Conservation (phyloP, 2,888 invertebrate species). For the Myopa tessellatipennis region DNA sequence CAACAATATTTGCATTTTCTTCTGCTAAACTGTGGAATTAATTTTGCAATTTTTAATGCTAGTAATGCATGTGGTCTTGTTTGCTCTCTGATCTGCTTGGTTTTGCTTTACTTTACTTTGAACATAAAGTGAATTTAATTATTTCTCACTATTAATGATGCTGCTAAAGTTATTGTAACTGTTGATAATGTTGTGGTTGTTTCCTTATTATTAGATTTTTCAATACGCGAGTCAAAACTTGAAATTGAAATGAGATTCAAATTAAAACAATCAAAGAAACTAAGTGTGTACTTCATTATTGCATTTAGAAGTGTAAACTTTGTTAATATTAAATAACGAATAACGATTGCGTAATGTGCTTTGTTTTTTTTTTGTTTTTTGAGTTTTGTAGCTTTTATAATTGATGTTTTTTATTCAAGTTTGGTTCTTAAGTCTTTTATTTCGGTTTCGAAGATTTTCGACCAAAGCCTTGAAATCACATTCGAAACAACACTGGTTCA, state of each 20-base stretch:
- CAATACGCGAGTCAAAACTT: background rate
- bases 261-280: background rate
- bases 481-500: too few relatives aligned
- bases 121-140: conserved; percentile 20
- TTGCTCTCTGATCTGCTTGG: background rate
- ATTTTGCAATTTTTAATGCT: conserved; percentile 4
- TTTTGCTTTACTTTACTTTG: background rate
- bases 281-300: background rate
- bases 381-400: too few relatives aligned
- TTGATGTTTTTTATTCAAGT: too few relatives aligned
- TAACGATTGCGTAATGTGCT: too few relatives aligned
- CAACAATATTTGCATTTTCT: background rate
- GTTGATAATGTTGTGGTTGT: background rate
- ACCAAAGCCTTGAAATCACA: too few relatives aligned
- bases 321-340: background rate
- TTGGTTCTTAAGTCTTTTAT: too few relatives aligned
- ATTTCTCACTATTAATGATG: background rate
- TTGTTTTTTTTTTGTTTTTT: too few relatives aligned
- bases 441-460: too few relatives aligned
- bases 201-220: background rate
- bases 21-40: background rate
- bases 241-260: background rate
- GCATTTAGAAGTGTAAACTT: background rate
- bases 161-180: background rate
- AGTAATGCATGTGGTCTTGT: background rate